Evolutionary conservation across 2,888 invertebrate genomes (phyloP).

Genomic region (Shargacucullia verbasci): DNA sequence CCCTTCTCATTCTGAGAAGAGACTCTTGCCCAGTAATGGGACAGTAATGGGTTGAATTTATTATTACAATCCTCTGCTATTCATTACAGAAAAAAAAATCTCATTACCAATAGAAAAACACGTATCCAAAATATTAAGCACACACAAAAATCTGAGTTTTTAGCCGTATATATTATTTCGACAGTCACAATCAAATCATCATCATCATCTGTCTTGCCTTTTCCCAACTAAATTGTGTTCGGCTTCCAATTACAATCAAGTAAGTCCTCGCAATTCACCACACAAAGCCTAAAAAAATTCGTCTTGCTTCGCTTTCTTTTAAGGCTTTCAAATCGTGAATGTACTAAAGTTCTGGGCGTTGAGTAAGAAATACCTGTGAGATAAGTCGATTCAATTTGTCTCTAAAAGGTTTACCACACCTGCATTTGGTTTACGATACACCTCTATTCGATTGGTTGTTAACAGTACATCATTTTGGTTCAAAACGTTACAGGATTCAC

Average conservation of each 20-base stretch:
- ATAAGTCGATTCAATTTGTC: constrained; percentile 62
- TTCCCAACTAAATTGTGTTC: no score
- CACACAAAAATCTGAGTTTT: no score
- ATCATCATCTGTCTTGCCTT: no score
- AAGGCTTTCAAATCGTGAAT: constrained; percentile 11
- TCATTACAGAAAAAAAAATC: no score
- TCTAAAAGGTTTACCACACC: constrained; percentile 48
- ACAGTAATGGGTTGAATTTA: no score
- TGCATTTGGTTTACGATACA: constrained; percentile 9
- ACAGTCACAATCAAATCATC: not conserved
- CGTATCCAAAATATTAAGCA: no score
- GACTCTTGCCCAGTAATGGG: no score
- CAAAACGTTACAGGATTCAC: constrained; percentile 3
- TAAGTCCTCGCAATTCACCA: not conserved
- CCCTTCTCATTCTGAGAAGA: no score
- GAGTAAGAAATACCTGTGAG: constrained; percentile 39
- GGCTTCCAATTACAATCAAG: no score
- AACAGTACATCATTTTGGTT: constrained; percentile 29
- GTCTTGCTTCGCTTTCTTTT: constrained; percentile 1
- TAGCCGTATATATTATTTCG: no score
- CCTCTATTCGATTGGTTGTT: constrained; percentile 4
- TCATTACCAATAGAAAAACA: no score
- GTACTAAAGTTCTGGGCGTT: constrained; percentile 26
- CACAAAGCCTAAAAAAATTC: not conserved
- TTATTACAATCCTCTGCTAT: no score